Conservation (phyloP, 2,113 vertebrate species). For the Siniperca chuatsi region DNA sequence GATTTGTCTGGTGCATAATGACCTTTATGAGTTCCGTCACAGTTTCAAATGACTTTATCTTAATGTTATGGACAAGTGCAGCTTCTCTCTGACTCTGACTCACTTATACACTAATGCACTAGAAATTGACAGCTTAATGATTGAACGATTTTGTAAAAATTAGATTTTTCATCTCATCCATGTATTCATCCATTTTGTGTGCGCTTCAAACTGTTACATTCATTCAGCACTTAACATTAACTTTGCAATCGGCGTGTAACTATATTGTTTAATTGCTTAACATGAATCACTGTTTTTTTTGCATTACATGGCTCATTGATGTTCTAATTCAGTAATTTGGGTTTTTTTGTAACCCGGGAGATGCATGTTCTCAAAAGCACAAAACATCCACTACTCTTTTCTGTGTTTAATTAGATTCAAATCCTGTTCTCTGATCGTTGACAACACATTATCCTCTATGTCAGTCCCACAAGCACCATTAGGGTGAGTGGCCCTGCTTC, state of each 20-base stretch:
- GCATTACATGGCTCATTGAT: constrained; percentile 52
- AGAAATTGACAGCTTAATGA: neutral
- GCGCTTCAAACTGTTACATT: constrained; percentile 24
- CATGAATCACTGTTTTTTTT: constrained; percentile 27
- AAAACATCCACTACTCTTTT: constrained; percentile 44
- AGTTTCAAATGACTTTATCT: neutral
- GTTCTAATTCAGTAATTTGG: constrained; percentile 49
- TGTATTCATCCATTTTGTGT: constrained; percentile 6
- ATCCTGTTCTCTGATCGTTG: constrained; percentile 74
- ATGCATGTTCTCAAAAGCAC: constrained; percentile 28
- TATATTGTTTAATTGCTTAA: constrained; percentile 32
- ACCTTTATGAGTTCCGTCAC: neutral
- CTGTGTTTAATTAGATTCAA: constrained; percentile 77
- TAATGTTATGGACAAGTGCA: neutral
- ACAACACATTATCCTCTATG: constrained; percentile 72
- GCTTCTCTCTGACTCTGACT: neutral
- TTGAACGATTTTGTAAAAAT: neutral
- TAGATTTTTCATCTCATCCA: neutral
- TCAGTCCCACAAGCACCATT: constrained; percentile 73
- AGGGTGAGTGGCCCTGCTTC: constrained; percentile 65
- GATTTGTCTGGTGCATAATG: neutral
- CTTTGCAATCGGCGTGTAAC: constrained; percentile 39
- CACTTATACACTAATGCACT: neutral
- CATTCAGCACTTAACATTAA: constrained; percentile 42
- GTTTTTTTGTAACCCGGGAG: neutral